phyloP scores from a whole-genome alignment of 2,888 invertebrate genomes.

The Aphidius colemani region DNA sequence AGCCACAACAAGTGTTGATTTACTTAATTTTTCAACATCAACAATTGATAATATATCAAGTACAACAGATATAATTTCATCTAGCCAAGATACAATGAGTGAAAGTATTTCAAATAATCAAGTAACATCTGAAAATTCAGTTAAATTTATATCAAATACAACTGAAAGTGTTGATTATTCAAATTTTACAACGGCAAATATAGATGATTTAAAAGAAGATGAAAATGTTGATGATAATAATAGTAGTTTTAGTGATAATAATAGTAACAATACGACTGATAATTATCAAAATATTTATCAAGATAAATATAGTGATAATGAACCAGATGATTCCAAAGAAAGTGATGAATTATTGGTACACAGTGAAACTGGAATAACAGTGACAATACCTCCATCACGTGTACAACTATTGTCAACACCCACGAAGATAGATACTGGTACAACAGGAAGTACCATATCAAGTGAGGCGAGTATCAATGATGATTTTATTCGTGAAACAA shows the following conservation, averaged over 20 bases:
- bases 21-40: slow-evolving; percentile 4
- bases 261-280: neutral
- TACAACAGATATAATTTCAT: too few relatives aligned
- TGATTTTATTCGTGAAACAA: slow-evolving; percentile 49
- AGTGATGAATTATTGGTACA: slow-evolving; percentile 48
- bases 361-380: slow-evolving; percentile 50
- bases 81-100: too few relatives aligned
- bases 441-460: slow-evolving; percentile 41
- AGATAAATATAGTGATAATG: slow-evolving; percentile 19
- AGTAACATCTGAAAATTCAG: too few relatives aligned
- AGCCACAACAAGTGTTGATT: too few relatives aligned
- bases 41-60: neutral
- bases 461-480: slow-evolving; percentile 47
- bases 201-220: too few relatives aligned
- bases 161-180: too few relatives aligned
- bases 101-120: too few relatives aligned
- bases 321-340: slow-evolving; percentile 47
- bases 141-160: too few relatives aligned
- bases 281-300: neutral
- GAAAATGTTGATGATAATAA: neutral
- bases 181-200: too few relatives aligned
- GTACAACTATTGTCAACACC: slow-evolving; percentile 4
- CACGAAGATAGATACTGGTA: slow-evolving; percentile 31
- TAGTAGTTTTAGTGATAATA: neutral
- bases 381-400: slow-evolving; percentile 27